phyloP scores from a whole-genome alignment of 1,140 invertebrate genomes.

The Schlechtendalia chinensis region DNA sequence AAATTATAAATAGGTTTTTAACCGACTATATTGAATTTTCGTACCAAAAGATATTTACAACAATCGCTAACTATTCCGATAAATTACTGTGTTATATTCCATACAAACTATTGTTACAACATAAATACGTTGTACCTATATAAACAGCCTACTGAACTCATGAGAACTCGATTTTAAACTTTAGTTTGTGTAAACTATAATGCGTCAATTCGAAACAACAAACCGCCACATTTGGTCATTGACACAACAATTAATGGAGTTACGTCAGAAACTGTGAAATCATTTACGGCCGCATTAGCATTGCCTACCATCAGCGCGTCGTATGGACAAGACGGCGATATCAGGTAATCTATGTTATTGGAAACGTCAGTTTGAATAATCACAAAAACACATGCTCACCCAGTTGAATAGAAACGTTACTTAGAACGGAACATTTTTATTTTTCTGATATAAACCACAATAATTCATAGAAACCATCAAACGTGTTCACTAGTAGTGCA shows the following conservation, averaged over 20 bases:
- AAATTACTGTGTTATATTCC: no score
- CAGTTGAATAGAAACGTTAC: no score
- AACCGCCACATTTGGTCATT: conserved; percentile 72
- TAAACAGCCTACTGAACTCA: not conserved
- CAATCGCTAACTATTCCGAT: no score
- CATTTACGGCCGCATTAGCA: conserved; percentile 73
- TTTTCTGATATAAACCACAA: no score
- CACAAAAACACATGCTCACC: no score
- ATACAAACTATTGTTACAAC: not conserved
- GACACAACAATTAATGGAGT: conserved; percentile 75
- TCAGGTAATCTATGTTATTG: conserved; percentile 57
- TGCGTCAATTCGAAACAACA: conserved; percentile 62
- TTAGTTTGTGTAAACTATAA: conserved; percentile 71
- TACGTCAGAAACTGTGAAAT: conserved; percentile 78
- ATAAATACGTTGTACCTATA: not conserved
- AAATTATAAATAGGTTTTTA: no score
- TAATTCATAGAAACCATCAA: no score
- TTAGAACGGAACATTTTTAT: no score
- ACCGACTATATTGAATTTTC: no score
- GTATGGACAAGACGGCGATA: conserved; percentile 77
- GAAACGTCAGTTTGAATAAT: no score
- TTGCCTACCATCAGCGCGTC: conserved; percentile 79
- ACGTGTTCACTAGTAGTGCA: no score
- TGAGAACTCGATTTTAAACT: conserved; percentile 45
- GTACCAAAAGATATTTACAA: no score